A percentile compares a stretch with the other conserved stretches of the same genome.
phyloP scores from a whole-genome alignment of 1,140 invertebrate genomes.

The Nixonia krombeini region DNA sequence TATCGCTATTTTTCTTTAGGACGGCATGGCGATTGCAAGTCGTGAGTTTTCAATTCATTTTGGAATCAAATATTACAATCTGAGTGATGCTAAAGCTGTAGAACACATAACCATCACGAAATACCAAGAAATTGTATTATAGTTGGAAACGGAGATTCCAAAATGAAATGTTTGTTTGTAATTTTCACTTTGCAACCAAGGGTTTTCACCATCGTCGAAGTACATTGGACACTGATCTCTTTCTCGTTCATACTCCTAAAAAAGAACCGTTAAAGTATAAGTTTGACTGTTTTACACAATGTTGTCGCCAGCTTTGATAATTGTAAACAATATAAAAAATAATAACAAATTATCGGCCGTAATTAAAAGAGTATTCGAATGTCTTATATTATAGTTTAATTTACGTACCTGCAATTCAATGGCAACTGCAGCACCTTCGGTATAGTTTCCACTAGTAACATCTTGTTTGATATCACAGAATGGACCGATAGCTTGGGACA shows the following conservation, averaged over 20 bases:
- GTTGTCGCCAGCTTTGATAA: not conserved
- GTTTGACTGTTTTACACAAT: too few relatives aligned
- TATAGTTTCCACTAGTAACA: constrained; percentile 88
- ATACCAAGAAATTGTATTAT: not conserved
- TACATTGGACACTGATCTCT: constrained; percentile 95
- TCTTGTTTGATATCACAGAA: constrained; percentile 93
- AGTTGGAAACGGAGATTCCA: constrained; percentile 13
- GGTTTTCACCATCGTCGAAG: constrained; percentile 92
- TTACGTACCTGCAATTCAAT: constrained; percentile 85
- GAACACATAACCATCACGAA: not conserved
- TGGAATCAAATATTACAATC: too few relatives aligned
- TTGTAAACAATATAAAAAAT: not conserved
- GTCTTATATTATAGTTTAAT: constrained; percentile 1
- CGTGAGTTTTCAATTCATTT: too few relatives aligned
- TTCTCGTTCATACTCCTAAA: constrained; percentile 72
- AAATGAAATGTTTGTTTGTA: constrained; percentile 38
- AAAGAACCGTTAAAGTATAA: constrained; percentile 43
- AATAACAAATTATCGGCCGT: too few relatives aligned
- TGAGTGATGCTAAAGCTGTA: not conserved
- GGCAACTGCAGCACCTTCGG: constrained; percentile 91
- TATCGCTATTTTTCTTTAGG: too few relatives aligned
- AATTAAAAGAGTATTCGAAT: too few relatives aligned
- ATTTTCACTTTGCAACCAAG: constrained; percentile 83
- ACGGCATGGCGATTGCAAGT: too few relatives aligned
- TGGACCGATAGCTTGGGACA: constrained; percentile 92